Base-by-base conservation (phyloP, 2,888 invertebrate species). In the Drosophila meridiana region DNA sequence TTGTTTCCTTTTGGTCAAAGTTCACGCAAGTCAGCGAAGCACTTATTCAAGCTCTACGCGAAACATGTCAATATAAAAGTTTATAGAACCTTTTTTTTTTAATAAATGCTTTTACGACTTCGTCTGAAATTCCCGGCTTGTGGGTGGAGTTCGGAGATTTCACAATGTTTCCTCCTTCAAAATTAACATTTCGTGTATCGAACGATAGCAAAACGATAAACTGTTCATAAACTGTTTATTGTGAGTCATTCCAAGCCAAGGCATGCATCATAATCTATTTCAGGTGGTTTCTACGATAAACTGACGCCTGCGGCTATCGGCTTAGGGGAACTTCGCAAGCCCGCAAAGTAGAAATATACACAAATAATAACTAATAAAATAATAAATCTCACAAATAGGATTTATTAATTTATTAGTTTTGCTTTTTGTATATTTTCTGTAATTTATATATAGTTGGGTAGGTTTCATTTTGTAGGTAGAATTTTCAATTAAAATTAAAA, bases 61-160 rank as follows among this genome's bases (percentile, higher is more conserved):
- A 30, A 57, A 34, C 42, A 55, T 30, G 40, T 60, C 56, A n/a
- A 52, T 34, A 62, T 20, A 14, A n/a, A 26, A 38, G 34, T 57
- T 69, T 76, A 42, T 66, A 42, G 45, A 58, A 68, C 55, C 45
- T 30, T 34, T 45, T 26, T 55, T 11, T 14, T 28, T 50, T 5
- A 32, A 32, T 4, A 56, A 30, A 34, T 55, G 45, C 50, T 50
- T 80, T 65, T 69, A 76, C 47, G 50, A 48, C 56, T 60, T 76
- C 59, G 14, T 6, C 30, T 32, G 56, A 63, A 80, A 4, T 56
- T 40, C 34, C 36, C 30, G 40, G 8, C 40, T 26, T 13, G 56
- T 80, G 63, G 71, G 63, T 43, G 63, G 30, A 70, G 63, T 43
- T 76, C 40, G 30, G 30, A 28, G 8, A 52, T 58, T 66, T 78